Evolutionary conservation across 2,797 vertebrate genomes (phyloP), one percentile per base, ranked within the genome.

Genomic region (Channallabes apus): DNA sequence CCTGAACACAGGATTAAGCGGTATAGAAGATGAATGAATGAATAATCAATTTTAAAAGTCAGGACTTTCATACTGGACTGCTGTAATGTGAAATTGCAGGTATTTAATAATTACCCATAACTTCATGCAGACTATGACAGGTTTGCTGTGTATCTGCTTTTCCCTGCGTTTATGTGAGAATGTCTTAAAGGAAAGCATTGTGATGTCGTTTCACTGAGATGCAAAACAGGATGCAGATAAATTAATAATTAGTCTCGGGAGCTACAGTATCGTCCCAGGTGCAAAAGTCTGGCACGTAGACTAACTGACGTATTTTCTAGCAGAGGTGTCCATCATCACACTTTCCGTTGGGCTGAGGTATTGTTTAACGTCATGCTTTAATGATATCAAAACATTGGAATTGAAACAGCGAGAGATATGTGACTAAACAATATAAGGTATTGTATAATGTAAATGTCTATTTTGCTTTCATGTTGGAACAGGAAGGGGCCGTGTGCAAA

Each of bases 171-270:
- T 78, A n/a, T 59, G 56, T 76, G 4, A 72, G 82, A 79, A 62
- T 12, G 18, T 38, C 51, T 72, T 67, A 24, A 41, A 64, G 65
- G 61, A 85, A 81, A 80, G 41, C 14, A 22, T 41, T 46, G 41
- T 27, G 62, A 65, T 69, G 69, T 64, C 65, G n/a, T 82, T 85
- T 88, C 35, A 29, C 54, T 78, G 15, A 85, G 67, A 91, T 91
- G 86, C 88, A 93, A 92, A 93, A 86, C 71, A 59, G 85, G 80
- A 91, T 91, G 87, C 84, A 93, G 92, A 93, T 86, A 41, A 77
- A 69, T 67, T 56, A 35, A 61, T 77, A 85, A 75, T 86, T 80
- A 67, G 20, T 72, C 83, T 68, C 46, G 18, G 61, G 73, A 82
- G 51, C 59, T 51, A 20, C 32, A n/a, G n/a, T n/a, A n/a, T n/a